These are phyloP conservation scores for Ips typographus DNA, from an alignment of 1,140 invertebrate species.

Conservation along the genomic window DNA sequence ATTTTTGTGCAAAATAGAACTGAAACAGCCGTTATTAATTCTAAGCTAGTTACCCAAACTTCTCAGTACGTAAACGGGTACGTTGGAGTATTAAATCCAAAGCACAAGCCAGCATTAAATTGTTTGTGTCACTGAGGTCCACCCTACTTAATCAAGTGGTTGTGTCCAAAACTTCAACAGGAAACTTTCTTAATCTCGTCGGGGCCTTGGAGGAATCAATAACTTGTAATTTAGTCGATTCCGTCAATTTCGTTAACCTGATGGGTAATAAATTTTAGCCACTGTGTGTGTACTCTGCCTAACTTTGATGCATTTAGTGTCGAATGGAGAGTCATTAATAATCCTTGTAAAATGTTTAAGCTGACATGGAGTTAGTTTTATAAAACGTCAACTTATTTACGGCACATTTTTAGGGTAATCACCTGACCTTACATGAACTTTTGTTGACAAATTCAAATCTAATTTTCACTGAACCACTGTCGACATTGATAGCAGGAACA, in stretches of 20 bases:
- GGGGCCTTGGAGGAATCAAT: slow-evolving; percentile 36
- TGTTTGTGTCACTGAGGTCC: slow-evolving; percentile 36
- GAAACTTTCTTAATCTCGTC: slow-evolving; percentile 37
- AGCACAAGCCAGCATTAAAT: slow-evolving; percentile 33
- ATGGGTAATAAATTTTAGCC: slow-evolving; percentile 35
- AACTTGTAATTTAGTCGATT: slow-evolving; percentile 38
- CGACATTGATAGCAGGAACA: too few species aligned
- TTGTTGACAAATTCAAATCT: too few species aligned
- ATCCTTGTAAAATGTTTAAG: not conserved
- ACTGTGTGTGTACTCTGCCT: slow-evolving; percentile 11
- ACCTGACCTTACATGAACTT: too few species aligned
- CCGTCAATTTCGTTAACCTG: slow-evolving; percentile 38
- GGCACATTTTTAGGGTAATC: too few species aligned
- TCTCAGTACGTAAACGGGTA: slow-evolving; percentile 8
- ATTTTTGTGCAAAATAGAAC: too few species aligned
- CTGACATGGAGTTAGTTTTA: not conserved
- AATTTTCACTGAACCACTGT: too few species aligned
- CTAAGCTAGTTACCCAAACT: slow-evolving; percentile 19
- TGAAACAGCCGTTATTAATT: not conserved
- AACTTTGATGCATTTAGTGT: slow-evolving; percentile 27
- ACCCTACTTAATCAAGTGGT: slow-evolving; percentile 32
- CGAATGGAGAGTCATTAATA: not conserved
- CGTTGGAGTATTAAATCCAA: slow-evolving; percentile 18
- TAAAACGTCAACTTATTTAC: too few species aligned
- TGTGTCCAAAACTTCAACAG: slow-evolving; percentile 38